Base-by-base conservation (phyloP, 2,888 invertebrate genomes). In the Tipula helvola region DNA sequence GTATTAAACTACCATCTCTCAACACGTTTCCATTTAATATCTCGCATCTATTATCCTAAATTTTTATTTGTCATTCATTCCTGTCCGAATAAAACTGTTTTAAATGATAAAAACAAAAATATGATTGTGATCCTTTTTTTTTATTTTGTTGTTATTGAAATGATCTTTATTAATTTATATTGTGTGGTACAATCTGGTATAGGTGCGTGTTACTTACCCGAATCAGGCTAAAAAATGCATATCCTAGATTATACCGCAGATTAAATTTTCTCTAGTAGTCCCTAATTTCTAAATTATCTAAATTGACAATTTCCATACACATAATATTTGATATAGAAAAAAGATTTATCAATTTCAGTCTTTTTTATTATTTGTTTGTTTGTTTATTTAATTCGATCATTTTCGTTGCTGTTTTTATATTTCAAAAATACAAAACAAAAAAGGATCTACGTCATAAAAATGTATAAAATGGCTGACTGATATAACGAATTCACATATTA, bases 271-370 rank as follows among this genome's bases (percentile, higher is more conserved):
- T 71, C 71, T 71, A 71, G 28, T 28, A 71, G 71, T 28, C 71
- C 71, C 71, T 71, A 71, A 71, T 71, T 71, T 28, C 71, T 71
- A 71, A 71, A 71, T 71, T 71, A 71, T 71, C 71, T 71, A 71
- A 71, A 71, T 71, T 71, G 71, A 71, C 71, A 71, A 71, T 71
- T 71, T 71, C 71, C 71, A 71, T 71, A 71, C 71, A 71, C 71
- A 71, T 71, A 71, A 71, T 71, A 71, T 28, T 71, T 71, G 28
- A 71, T 71, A 28, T 71, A 71, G 71, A 71, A 71, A 18, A 71
- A 71, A 71, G 71, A 71, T 71, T 28, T 71, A 71, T 71, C 71
- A 71, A 71, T 71, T 71, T 71, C 71, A 71, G 71, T 71, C 71
- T 71, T 71, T 71, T 71, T 28, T 71, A 28, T 71, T 71, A 71